phyloP scores from a whole-genome alignment of 2,113 vertebrate species.

The Carollia perspicillata region DNA sequence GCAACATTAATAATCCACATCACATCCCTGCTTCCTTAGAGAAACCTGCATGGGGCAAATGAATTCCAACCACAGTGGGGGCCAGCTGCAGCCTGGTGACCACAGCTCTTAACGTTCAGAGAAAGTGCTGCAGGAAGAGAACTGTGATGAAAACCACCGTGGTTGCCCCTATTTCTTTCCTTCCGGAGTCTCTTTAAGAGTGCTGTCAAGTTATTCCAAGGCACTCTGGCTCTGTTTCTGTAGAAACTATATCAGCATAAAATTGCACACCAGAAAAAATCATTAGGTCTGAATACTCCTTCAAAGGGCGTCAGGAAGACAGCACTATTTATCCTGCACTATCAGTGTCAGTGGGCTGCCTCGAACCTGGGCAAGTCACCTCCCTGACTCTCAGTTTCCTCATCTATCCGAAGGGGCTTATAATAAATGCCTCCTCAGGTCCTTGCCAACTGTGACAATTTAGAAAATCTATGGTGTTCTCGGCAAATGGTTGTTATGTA shows the following conservation, averaged over 20 bases:
- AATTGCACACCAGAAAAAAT: slow-evolving; percentile 69
- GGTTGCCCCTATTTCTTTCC: not conserved
- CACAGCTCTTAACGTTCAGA: not conserved
- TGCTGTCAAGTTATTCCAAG: slow-evolving; percentile 63
- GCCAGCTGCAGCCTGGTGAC: not conserved
- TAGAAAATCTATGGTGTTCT: not conserved
- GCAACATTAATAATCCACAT: not conserved
- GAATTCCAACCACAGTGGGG: not conserved
- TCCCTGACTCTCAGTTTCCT: not conserved
- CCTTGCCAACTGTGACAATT: not conserved
- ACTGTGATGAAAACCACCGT: not conserved
- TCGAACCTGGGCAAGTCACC: not conserved
- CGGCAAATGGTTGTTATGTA: not conserved
- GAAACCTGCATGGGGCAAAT: slow-evolving; percentile 21
- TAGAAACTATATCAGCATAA: slow-evolving; percentile 63
- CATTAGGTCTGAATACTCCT: slow-evolving; percentile 64
- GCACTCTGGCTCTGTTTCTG: slow-evolving; percentile 53
- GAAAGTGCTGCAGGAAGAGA: not conserved
- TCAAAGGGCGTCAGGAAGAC: slow-evolving; percentile 68
- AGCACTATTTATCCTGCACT: slow-evolving; percentile 46
- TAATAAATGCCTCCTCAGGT: not conserved
- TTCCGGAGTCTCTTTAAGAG: slow-evolving; percentile 47
- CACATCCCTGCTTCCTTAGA: not conserved
- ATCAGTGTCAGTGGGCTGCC: not conserved
- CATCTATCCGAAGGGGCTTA: not conserved